These are phyloP conservation scores for Menidia menidia DNA, from an alignment of 2,797 vertebrate species.

Conservation along the genomic window DNA sequence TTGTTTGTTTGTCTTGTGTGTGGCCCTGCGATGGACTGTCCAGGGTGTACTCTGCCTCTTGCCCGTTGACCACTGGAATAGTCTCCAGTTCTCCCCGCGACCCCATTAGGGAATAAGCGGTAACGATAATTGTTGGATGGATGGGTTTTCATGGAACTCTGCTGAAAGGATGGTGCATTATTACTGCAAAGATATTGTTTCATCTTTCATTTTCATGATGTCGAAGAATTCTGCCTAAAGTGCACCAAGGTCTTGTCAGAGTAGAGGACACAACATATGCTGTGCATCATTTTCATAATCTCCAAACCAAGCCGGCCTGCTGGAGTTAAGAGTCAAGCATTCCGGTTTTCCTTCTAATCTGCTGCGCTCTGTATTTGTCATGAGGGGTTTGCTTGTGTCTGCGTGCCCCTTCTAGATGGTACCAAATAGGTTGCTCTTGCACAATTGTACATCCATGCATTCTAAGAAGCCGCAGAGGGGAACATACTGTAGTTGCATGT, in stretches of 20 bases:
- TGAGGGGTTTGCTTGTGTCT: constrained; percentile 18
- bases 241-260: not conserved
- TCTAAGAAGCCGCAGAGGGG: constrained; percentile 26
- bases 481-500: constrained; percentile 44
- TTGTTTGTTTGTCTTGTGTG: too few relatives aligned
- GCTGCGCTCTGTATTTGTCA: not conserved
- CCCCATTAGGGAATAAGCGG: too few relatives aligned
- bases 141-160: not conserved
- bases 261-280: not conserved
- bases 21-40: too few relatives aligned
- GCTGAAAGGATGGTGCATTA: not conserved
- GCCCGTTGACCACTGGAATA: too few relatives aligned
- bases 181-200: not conserved
- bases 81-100: too few relatives aligned
- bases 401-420: not conserved
- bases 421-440: constrained; percentile 34
- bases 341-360: not conserved
- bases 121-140: too few relatives aligned
- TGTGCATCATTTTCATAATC: not conserved
- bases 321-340: not conserved
- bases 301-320: too few relatives aligned
- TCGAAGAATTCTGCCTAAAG: not conserved
- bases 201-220: not conserved
- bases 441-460: constrained; percentile 30
- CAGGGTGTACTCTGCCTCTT: too few relatives aligned